phyloP scores from a whole-genome alignment of 2,888 invertebrate genomes.

The Dolichopus griseipennis region DNA sequence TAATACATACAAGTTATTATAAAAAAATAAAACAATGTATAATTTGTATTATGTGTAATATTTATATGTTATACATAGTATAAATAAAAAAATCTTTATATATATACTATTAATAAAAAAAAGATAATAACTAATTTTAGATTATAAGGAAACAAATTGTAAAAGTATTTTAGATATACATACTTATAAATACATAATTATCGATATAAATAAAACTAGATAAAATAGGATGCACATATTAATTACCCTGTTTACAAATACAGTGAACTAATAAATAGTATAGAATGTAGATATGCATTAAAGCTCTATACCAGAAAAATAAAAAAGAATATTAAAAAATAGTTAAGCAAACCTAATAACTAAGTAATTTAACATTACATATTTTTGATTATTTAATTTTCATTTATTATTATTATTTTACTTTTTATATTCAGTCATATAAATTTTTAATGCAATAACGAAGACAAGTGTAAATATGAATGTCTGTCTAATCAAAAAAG shows the following conservation, averaged over 20 bases:
- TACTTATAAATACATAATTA: background rate
- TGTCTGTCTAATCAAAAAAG: no score
- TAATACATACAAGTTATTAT: background rate
- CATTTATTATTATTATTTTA: no score
- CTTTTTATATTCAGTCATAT: background rate
- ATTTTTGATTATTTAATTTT: background rate
- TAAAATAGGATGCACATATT: background rate
- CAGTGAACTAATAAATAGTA: background rate
- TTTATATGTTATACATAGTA: background rate
- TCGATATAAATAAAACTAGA: background rate
- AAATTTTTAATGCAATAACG: background rate
- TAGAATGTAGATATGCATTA: background rate
- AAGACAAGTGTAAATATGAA: background rate
- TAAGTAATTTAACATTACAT: background rate
- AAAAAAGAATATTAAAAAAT: no score
- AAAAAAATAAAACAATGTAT: background rate
- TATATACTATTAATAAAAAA: background rate
- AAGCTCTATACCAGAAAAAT: background rate
- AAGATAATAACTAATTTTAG: background rate
- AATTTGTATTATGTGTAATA: background rate
- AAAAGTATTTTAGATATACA: conserved; percentile 6
- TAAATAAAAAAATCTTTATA: background rate
- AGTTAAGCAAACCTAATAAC: no score
- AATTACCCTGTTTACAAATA: background rate
- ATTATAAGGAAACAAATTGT: background rate